Evolutionary conservation across 1,140 invertebrate genomes (phyloP), one percentile per base, ranked within the genome.

Genomic region (Lepidostoma basale): DNA sequence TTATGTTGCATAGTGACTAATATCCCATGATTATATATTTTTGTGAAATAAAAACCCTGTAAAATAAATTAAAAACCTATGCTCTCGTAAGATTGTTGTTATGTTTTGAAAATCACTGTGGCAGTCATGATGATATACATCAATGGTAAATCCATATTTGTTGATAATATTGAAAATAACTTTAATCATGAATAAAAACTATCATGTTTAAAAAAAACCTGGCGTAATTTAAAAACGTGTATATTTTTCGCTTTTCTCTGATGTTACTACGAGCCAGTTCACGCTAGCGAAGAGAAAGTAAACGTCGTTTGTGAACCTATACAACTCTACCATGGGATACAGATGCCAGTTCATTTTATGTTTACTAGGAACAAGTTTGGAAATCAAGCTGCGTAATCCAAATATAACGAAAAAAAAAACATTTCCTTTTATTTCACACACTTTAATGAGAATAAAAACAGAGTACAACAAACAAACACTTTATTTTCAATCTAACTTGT

Each of bases 231-330:
- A 54, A 25, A 6, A 23, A 12, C 12, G 22, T 2, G 1, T 23
- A 9, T 12, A 39, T 23, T 20, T n/a, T n/a, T n/a, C n/a, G 10
- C 58, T 60, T n/a, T 49, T 65, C 20, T 14, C 25, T 4, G 3
- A 54, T 23, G 30, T 18, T 30, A 65, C 62, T 22, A 14, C 26
- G 62, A 65, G 62, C 62, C 62, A 25, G 45, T 30, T 64, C 22
- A 52, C 42, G 14, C 26, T 36, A 30, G 56, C 16, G 49, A 65
- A 65, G 62, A 65, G 62, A 65, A 65, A 65, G 62, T 65, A 65
- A 65, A 65, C 56, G 49, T 65, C 26, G 62, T 54, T 63, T 30
- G 30, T 42, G 49, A 42, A 56, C 30, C n/a, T n/a, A n/a, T n/a
- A n/a, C n/a, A n/a, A n/a, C n/a, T n/a, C n/a, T n/a, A n/a, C n/a